Base-by-base conservation (phyloP, 2,113 vertebrate genomes). In the Chelonoidis abingdonii region DNA sequence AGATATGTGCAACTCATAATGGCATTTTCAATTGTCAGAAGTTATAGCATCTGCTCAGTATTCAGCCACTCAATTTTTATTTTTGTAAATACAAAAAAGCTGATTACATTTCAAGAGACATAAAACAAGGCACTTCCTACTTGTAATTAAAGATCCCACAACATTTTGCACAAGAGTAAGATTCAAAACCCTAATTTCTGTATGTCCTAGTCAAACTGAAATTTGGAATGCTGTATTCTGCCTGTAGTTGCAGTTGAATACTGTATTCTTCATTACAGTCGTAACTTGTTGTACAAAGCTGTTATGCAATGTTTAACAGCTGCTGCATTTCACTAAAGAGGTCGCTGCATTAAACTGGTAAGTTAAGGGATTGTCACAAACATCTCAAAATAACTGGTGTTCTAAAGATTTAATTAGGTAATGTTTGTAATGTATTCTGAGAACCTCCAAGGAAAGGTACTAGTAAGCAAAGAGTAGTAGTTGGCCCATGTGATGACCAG, bases 251-350 rank as follows among this genome's bases (percentile, higher is more conserved):
- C 75, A 47, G 75, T 4, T 78, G 24, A 78, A 47, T 47, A 25
- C 41, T 8, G 44, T 12, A 47, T 27, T 47, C 41, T 47, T 78
- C 44, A 52, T 22, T 72, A 62, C 17, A 78, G 2, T 22, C 49
- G 78, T 47, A 83, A 44, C 11, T 76, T 0, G 2, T 0, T 85
- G 38, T 5, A 16, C 0, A 4, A 19, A 1, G 81, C 14, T 16
- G 1, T 10, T 72, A 24, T 0, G 7, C 27, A 54, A 10, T 2
- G 49, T 8, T 17, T 50, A 9, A 49, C 72, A 84, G 31, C 21
- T 35, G 1, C 0, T 3, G 6, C 5, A 54, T 0, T 1, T 9
- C 12, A 13, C 13, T 27, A 25, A 47, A 41, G 65, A 47, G 38
- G 41, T 16, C 2, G 12, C 24, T 47, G 25, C 24, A 78, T 25